phyloP scores from a whole-genome alignment of 30 jellyfish, hydroid and myxozoan genomes.

The Nemopilema nomurai region DNA sequence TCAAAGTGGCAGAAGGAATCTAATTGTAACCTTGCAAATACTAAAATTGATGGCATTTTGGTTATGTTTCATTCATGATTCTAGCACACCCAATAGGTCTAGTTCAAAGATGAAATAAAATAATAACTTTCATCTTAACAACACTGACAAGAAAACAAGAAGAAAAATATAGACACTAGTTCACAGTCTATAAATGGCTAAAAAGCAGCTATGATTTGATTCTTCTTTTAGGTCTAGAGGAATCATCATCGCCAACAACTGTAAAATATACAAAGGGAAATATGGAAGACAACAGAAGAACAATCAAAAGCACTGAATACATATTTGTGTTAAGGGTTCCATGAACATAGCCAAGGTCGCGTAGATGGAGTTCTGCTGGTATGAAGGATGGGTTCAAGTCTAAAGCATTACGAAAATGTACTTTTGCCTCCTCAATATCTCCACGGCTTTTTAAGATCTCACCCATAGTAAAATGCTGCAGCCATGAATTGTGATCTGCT shows the following conservation, averaged over 20 bases:
- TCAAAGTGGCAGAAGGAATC: too few species aligned
- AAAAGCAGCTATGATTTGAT: constrained; percentile 19
- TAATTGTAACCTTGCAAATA: too few species aligned
- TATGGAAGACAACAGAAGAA: constrained; percentile 47
- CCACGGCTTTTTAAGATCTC: constrained; percentile 77
- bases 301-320: constrained; percentile 42
- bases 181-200: neutral
- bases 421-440: constrained; percentile 73
- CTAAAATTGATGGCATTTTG: too few species aligned
- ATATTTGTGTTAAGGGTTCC: constrained; percentile 43
- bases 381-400: constrained; percentile 86
- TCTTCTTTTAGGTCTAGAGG: constrained; percentile 29
- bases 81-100: too few species aligned
- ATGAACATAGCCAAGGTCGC: constrained; percentile 67
- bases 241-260: constrained; percentile 57
- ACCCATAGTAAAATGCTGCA: constrained; percentile 91
- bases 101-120: too few species aligned
- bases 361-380: constrained; percentile 83
- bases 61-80: too few species aligned
- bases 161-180: neutral
- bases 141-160: neutral
- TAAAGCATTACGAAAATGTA: constrained; percentile 75
- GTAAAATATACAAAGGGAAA: constrained; percentile 72
- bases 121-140: too few species aligned
- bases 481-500: constrained; percentile 86